Percentiles rank a stretch among this genome's conserved stretches.
Conservation (phyloP, 2,113 vertebrate species). For the Ochotona princeps region DNA sequence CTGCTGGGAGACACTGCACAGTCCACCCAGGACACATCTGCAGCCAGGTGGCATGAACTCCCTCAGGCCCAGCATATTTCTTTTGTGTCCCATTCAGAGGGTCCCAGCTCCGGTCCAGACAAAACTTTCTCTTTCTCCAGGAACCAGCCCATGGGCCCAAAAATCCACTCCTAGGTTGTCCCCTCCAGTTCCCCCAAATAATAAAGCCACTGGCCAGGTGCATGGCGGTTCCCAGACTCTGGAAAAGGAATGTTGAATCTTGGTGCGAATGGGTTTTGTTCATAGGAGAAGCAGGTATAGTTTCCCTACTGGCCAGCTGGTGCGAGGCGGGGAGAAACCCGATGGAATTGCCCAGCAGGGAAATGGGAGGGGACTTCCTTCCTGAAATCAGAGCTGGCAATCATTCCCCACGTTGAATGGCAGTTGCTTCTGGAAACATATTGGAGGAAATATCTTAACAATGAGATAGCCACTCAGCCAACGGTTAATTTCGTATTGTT, state of each 20-base stretch:
- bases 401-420: slow-evolving; percentile 87
- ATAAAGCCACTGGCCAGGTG: not conserved
- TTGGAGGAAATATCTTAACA: slow-evolving; percentile 91
- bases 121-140: slow-evolving; percentile 32
- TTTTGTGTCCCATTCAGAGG: slow-evolving; percentile 23
- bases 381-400: slow-evolving; percentile 89
- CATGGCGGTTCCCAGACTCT: not conserved
- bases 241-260: slow-evolving; percentile 51
- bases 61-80: not conserved
- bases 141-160: not conserved
- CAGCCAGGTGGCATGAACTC: not conserved
- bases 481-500: slow-evolving; percentile 88
- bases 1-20: not conserved
- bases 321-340: slow-evolving; percentile 74
- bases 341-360: slow-evolving; percentile 86
- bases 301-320: slow-evolving; percentile 65
- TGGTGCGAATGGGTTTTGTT: slow-evolving; percentile 69
- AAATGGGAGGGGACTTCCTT: slow-evolving; percentile 92
- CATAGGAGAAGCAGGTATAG: slow-evolving; percentile 79
- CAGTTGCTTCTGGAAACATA: slow-evolving; percentile 88
- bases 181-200: not conserved
- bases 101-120: not conserved
- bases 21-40: not conserved
- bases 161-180: not conserved
- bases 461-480: slow-evolving; percentile 88